Evolutionary conservation across 2,113 vertebrate genomes (phyloP).

Genomic region (Corapipo altera): DNA sequence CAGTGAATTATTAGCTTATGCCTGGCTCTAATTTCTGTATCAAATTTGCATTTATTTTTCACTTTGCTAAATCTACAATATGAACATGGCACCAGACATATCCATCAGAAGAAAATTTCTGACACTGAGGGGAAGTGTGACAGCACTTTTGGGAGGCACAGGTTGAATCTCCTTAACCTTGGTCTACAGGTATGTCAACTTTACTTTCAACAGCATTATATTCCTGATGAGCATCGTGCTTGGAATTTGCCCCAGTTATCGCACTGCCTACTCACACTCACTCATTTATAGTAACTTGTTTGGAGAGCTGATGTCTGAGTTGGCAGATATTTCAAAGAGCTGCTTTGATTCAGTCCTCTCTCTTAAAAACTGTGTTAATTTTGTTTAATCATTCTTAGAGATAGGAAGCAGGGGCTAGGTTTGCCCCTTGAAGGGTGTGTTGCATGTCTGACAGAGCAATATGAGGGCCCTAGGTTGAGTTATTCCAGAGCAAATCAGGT

Average conservation of each 20-base stretch:
- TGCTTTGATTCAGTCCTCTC: neutral
- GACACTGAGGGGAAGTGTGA: neutral
- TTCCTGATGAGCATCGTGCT: neutral
- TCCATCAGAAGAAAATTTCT: neutral
- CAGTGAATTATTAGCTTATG: neutral
- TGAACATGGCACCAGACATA: neutral
- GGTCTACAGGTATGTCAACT: neutral
- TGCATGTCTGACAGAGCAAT: neutral
- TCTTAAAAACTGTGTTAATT: neutral
- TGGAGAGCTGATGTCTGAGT: neutral
- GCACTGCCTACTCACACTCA: neutral
- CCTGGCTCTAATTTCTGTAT: neutral
- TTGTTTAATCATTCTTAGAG: neutral
- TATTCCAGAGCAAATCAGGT: neutral
- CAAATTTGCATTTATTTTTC: conserved; percentile 8
- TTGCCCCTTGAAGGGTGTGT: neutral
- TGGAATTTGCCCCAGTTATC: conserved; percentile 11
- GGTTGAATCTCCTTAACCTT: neutral
- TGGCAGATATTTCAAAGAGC: conserved; percentile 23
- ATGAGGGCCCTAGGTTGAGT: neutral
- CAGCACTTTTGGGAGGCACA: neutral
- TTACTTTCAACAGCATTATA: neutral
- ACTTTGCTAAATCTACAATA: neutral
- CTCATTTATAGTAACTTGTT: neutral
- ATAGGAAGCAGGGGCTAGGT: neutral